phyloP scores from a whole-genome alignment of 2,888 invertebrate species.

The Drosophila hawaiiensis region DNA sequence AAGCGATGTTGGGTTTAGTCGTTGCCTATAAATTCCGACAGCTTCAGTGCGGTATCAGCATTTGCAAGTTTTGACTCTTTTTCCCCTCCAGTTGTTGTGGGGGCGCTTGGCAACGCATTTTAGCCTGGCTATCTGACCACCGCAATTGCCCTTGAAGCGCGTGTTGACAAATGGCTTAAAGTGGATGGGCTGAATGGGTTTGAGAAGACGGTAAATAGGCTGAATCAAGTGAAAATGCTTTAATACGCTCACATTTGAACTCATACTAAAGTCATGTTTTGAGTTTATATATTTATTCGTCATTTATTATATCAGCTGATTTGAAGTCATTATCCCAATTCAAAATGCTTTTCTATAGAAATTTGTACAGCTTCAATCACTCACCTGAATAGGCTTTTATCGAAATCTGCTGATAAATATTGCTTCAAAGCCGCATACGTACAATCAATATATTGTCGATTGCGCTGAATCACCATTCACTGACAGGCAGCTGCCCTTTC shows the following conservation, averaged over 20 bases:
- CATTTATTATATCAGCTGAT: slow-evolving; percentile 1
- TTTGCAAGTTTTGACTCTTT: slow-evolving; percentile 22
- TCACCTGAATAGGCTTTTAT: slow-evolving; percentile 37
- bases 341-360: slow-evolving; percentile 4
- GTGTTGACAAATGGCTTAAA: slow-evolving; percentile 74
- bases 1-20: slow-evolving; percentile 69
- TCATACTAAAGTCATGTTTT: not conserved
- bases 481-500: slow-evolving; percentile 10
- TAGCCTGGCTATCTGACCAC: slow-evolving; percentile 47
- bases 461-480: slow-evolving; percentile 77
- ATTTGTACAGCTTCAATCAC: slow-evolving; percentile 35
- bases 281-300: not conserved
- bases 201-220: not conserved
- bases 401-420: slow-evolving; percentile 68
- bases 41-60: slow-evolving; percentile 22
- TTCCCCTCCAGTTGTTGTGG: slow-evolving; percentile 28
- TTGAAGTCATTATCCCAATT: slow-evolving; percentile 8
- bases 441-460: slow-evolving; percentile 69
- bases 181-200: slow-evolving; percentile 16
- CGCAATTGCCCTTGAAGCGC: slow-evolving; percentile 20
- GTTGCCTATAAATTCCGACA: slow-evolving; percentile 72
- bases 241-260: slow-evolving; percentile 38
- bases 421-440: slow-evolving; percentile 37
- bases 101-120: slow-evolving; percentile 51
- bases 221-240: slow-evolving; percentile 27